Percentiles rank a stretch among this genome's conserved stretches.
These are phyloP conservation scores for Syrrhaptes paradoxus DNA, from an alignment of 2,113 vertebrate species.

Conservation along the genomic window DNA sequence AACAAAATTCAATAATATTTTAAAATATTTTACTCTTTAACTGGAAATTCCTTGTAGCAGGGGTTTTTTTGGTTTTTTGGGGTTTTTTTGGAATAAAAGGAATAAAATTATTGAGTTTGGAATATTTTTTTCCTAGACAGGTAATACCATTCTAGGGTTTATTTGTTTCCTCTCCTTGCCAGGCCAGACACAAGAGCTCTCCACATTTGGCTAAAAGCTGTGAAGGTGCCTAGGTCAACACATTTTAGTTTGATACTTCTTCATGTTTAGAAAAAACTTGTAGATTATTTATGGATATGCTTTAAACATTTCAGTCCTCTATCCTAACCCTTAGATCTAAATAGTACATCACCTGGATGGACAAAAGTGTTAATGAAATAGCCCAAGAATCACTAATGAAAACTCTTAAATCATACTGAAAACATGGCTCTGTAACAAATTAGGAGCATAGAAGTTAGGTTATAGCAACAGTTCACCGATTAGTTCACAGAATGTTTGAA, in stretches of 20 bases:
- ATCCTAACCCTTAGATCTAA: neutral
- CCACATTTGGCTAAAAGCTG: conserved; percentile 29
- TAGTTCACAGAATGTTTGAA: neutral
- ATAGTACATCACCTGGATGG: neutral
- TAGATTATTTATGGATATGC: neutral
- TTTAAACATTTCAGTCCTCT: conserved; percentile 9
- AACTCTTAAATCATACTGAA: neutral
- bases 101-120: neutral
- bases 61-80: no score
- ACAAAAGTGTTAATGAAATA: neutral
- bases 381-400: neutral
- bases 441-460: neutral
- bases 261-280: neutral
- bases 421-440: neutral
- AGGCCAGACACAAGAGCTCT: neutral
- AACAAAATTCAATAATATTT: neutral
- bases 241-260: neutral
- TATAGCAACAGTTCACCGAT: neutral
- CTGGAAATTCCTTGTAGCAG: neutral
- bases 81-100: neutral
- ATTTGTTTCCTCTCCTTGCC: neutral
- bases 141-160: neutral
- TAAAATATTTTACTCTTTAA: neutral
- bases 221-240: neutral
- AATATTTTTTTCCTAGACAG: neutral